Percentiles rank a stretch among this genome's conserved stretches.
Conservation (phyloP, 2,888 invertebrate genomes). For the Taphrorychus bicolor region DNA sequence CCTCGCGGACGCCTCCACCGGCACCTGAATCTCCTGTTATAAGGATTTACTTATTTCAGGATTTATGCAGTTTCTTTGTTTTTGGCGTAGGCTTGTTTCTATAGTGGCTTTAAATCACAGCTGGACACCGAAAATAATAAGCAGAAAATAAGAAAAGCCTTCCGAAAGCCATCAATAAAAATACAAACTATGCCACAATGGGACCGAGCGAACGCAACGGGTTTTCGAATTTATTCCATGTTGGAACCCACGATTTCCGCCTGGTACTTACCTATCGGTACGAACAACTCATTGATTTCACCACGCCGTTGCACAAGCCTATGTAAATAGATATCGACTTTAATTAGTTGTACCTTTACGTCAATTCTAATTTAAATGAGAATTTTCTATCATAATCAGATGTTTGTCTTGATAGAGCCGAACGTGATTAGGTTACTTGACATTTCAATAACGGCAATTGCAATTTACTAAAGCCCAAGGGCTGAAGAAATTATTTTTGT, state of each 20-base stretch:
- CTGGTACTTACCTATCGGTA: constrained; percentile 24
- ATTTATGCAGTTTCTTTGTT: not conserved
- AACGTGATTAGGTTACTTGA: not conserved
- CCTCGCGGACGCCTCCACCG: not conserved
- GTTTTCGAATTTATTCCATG: constrained; percentile 33
- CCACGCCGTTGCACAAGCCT: constrained; percentile 32
- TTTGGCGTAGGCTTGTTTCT: not conserved
- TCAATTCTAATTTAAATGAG: not conserved
- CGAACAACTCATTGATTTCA: constrained; percentile 23
- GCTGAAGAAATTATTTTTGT: not conserved
- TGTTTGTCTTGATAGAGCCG: not conserved
- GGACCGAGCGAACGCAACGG: constrained; percentile 5
- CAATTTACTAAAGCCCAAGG: not conserved
- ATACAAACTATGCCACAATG: constrained; percentile 4
- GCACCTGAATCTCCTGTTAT: not conserved
- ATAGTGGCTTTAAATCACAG: constrained; percentile 26
- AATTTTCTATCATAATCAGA: not conserved
- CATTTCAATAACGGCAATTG: not conserved
- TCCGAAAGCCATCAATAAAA: not conserved
- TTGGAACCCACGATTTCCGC: constrained; percentile 40
- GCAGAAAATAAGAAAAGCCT: not conserved
- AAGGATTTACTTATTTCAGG: not conserved
- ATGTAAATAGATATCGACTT: constrained; percentile 26
- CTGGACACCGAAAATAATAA: not conserved
- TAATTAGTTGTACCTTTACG: constrained; percentile 28